Percentiles rank a stretch among this genome's conserved stretches.
Evolutionary conservation across 2,888 invertebrate genomes (phyloP).

Genomic region (Spialia ferax): DNA sequence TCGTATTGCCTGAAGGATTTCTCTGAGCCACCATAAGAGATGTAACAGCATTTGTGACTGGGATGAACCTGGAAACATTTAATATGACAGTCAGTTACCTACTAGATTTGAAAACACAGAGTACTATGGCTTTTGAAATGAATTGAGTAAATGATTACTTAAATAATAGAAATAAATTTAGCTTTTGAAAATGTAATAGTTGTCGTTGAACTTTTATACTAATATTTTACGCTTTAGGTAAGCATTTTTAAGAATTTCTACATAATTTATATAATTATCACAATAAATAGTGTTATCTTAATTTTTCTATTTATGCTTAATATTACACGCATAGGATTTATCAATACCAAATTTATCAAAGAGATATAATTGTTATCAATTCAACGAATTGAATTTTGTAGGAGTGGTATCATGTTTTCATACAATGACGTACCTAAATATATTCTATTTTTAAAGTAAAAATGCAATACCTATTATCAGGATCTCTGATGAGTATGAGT

Average conservation of each 20-base stretch:
- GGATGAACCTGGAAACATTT: conserved; percentile 66
- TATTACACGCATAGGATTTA: no score
- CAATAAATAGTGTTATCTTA: background rate
- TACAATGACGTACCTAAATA: background rate
- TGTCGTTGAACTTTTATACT: no score
- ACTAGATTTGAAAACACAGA: background rate
- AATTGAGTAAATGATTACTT: background rate
- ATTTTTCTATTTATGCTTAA: no score
- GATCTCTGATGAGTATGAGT: background rate
- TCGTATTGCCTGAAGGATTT: conserved; percentile 69
- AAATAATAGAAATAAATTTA: no score
- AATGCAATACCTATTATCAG: no score
- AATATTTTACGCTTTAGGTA: no score
- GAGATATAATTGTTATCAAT: background rate
- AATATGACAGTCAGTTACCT: no score
- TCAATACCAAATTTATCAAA: background rate
- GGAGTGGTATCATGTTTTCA: background rate
- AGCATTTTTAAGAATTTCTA: no score
- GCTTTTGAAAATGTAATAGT: no score
- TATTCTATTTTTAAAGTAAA: no score
- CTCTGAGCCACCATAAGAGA: conserved; percentile 73
- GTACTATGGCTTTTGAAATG: background rate
- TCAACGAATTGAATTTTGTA: background rate
- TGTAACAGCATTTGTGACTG: conserved; percentile 74
- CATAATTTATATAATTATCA: no score